Base-by-base conservation (phyloP, 2,888 invertebrate species). In the Diploptera punctata region DNA sequence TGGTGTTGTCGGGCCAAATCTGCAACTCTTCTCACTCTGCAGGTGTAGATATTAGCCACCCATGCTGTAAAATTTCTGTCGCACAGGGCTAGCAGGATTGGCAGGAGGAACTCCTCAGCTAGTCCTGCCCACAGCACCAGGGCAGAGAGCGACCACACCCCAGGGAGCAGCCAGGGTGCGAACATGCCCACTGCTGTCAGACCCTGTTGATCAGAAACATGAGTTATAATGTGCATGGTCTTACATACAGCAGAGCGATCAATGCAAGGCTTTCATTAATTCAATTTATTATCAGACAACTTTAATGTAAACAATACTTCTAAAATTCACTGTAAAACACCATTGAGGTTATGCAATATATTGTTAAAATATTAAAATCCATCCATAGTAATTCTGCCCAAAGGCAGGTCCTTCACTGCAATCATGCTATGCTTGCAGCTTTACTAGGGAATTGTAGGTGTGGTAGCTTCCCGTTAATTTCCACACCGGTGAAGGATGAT, bases 41-140 rank as follows among this genome's bases (percentile, higher is more conserved):
- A 65, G 9, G 80, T 83, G 79, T 87, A 87, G 7, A 86, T 85
- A 68, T 83, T 84, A 24, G 86, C 84, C 7, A 87, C 86, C 84
- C 87, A 87, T 49, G 83, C 82, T 69, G 85, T 85, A 77, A 88
- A 88, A 79, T 87, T 83, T 70, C 86, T 84, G 80, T 89, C 89
- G 44, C 87, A 86, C 68, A 88, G 81, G 10, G 87, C 86, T 29
- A 89, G 81, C 33, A 87, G 84, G 16, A 87, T 81, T 0, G 89
- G 88, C 26, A 89, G 82, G 7, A 89, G 80, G 3, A 86, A 81
- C 69, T 88, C 88, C 78, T 88, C 87, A 7, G 87, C 81, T 47
- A 88, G 78, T 1, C 87, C 87, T 65, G 88, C 78, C 87, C 88
- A 88, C 24, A 87, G 81, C 29, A 87, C 85, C 19, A 86, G 81